These are phyloP conservation scores for Ypsolopha sequella DNA, from an alignment of 2,888 invertebrate species.

Conservation along the genomic window DNA sequence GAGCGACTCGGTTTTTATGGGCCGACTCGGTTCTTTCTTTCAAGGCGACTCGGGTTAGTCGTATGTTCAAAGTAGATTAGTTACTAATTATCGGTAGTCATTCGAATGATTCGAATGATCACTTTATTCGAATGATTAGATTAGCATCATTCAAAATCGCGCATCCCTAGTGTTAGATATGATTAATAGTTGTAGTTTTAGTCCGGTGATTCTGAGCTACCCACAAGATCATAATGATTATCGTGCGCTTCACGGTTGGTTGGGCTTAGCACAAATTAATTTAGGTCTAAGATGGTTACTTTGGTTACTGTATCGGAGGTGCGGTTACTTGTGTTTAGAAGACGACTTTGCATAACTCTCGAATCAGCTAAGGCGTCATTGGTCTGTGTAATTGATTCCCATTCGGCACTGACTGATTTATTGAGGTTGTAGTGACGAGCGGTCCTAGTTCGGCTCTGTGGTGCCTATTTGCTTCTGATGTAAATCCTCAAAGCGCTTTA, in stretches of 20 bases:
- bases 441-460: too few relatives aligned
- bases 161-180: slow-evolving; percentile 13
- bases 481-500: too few relatives aligned
- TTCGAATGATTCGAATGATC: too few relatives aligned
- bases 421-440: slow-evolving; percentile 15
- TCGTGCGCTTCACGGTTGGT: slow-evolving; percentile 44
- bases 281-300: slow-evolving; percentile 34
- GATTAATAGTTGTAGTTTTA: slow-evolving; percentile 46
- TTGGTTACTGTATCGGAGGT: slow-evolving; percentile 17
- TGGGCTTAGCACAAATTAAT: slow-evolving; percentile 59
- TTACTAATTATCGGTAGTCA: too few relatives aligned
- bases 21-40: too few relatives aligned
- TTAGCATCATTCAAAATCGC: too few relatives aligned
- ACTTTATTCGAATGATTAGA: too few relatives aligned
- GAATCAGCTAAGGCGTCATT: slow-evolving; percentile 25
- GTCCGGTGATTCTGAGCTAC: slow-evolving; percentile 27
- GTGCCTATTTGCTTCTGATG: too few relatives aligned
- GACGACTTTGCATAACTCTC: slow-evolving; percentile 24
- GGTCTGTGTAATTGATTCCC: slow-evolving; percentile 50
- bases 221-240: slow-evolving; percentile 50
- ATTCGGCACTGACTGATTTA: slow-evolving; percentile 32
- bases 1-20: too few relatives aligned
- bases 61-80: too few relatives aligned
- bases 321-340: slow-evolving; percentile 42
- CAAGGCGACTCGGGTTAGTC: too few relatives aligned